Evolutionary conservation across 2,113 vertebrate species (phyloP).

Genomic region (Silurus meridionalis): DNA sequence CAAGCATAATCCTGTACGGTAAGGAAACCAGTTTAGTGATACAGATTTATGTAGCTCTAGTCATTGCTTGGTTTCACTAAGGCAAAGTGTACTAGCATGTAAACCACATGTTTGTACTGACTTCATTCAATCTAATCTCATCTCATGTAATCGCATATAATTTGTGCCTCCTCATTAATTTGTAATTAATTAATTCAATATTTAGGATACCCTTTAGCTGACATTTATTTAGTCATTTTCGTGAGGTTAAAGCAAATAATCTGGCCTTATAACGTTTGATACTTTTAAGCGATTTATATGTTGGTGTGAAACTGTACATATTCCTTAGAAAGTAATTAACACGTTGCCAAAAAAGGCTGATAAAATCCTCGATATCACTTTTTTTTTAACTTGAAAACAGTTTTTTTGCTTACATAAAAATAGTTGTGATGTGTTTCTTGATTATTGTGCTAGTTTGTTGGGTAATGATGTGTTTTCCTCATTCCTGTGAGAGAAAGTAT

Average conservation of each 20-base stretch:
- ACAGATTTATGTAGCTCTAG: background rate
- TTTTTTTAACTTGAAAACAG: background rate
- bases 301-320: background rate
- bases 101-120: background rate
- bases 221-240: no score
- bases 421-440: background rate
- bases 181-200: background rate
- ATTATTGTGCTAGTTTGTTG: background rate
- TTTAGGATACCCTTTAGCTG: background rate
- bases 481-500: background rate
- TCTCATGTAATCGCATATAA: background rate
- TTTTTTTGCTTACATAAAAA: background rate
- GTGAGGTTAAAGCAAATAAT: background rate
- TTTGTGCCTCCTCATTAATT: background rate
- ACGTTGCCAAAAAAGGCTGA: background rate
- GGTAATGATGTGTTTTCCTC: background rate
- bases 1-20: slow-evolving; percentile 97
- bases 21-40: slow-evolving; percentile 47
- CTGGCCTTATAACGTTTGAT: background rate
- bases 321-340: background rate
- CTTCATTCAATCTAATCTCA: background rate
- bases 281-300: background rate
- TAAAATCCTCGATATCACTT: background rate
- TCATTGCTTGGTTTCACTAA: background rate
- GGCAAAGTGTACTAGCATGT: background rate